Evolutionary conservation across 2,113 vertebrate species (phyloP), one percentile per base, ranked within the genome.

Genomic region (Hyperoodon ampullatus): DNA sequence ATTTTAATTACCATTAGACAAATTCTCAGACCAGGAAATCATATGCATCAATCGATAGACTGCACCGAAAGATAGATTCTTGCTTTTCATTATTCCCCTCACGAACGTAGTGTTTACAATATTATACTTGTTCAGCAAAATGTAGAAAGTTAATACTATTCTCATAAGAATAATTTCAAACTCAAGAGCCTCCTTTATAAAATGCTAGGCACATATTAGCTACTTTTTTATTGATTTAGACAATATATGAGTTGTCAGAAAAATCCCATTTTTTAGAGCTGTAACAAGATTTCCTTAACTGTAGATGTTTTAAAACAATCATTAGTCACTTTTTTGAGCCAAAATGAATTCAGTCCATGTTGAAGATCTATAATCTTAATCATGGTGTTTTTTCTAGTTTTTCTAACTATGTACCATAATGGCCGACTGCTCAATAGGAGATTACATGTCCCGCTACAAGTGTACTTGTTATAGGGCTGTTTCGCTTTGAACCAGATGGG

Each of bases 171-270:
- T 78, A 95, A 81, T 87, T 96, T 88, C 14, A 94, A 89, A 71
- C 92, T 47, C 65, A 71, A 81, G 50, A 93, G 39, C 1, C 53
- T 94, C 44, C 74, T 96, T 95, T 81, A 75, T 77, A 83, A 97
- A 94, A 94, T 93, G 4, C 65, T 71, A 18, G 53, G 50, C 72
- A 97, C 78, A 93, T 47, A 92, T 77, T 88, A 86, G 47, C 81
- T 82, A 89, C 58, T 75, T 93, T 93, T 80, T 80, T 96, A 98
- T 96, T 98, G 96, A 98, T 97, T 95, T 94, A 60, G 68, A 97
- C 42, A 96, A 96, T 84, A 81, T 87, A 83, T 86, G 70, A 93
- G 44, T 88, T 97, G 91, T 95, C 88, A 96, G 78, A 96, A 95
- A 95, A 95, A 83, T 53, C 13, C 10, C 28, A 94, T 90, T 96